These are phyloP conservation scores for Harmothoe impar DNA, from an alignment of 2,888 invertebrate genomes.

Conservation along the genomic window DNA sequence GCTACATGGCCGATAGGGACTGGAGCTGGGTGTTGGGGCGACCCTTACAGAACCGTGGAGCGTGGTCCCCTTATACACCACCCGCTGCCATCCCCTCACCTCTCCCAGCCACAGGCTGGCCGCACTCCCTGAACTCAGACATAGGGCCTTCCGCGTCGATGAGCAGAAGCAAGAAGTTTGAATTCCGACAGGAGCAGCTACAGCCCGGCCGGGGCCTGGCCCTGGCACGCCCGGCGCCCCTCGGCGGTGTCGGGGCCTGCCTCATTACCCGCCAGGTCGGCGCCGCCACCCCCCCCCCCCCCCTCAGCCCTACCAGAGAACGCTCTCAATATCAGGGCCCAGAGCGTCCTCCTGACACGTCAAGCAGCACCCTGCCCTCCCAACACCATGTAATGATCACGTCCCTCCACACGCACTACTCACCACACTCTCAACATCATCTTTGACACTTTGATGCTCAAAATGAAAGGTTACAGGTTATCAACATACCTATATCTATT, in stretches of 20 bases:
- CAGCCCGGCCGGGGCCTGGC: slow-evolving; percentile 32
- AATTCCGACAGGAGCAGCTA: slow-evolving; percentile 53
- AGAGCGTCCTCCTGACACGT: not conserved
- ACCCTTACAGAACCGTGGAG: no score
- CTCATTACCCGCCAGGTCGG: slow-evolving; percentile 47
- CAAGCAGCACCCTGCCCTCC: no score
- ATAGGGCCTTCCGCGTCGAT: slow-evolving; percentile 43
- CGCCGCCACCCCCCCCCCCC: slow-evolving; percentile 2
- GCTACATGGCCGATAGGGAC: no score
- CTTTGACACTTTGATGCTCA: no score
- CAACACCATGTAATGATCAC: no score
- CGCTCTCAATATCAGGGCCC: not conserved
- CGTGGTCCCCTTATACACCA: no score
- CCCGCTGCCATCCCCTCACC: not conserved
- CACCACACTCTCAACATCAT: no score
- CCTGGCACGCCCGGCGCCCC: slow-evolving; percentile 32
- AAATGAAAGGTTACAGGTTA: no score
- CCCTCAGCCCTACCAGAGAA: not conserved
- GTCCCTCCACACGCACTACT: no score
- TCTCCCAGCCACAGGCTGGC: not conserved
- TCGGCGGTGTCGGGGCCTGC: not conserved
- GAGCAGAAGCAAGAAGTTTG: slow-evolving; percentile 56
- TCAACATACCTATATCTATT: no score
- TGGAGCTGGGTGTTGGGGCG: no score
- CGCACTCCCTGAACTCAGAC: slow-evolving; percentile 51